These are phyloP conservation scores for Hypselothyrea guttata DNA, from an alignment of 2,888 invertebrate genomes.

Conservation along the genomic window DNA sequence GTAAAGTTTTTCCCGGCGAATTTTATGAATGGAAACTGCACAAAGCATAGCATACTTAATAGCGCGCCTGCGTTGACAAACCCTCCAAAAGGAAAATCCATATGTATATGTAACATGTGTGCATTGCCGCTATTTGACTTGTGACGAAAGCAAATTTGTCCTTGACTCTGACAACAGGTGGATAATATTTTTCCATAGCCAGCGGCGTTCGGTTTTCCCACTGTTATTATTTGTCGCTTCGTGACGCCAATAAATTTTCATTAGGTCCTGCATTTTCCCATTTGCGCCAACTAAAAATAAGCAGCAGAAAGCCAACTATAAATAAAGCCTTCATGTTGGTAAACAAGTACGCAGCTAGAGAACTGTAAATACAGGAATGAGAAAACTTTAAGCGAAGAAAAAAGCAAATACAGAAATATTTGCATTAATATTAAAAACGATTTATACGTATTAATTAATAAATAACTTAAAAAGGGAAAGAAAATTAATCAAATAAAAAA, in stretches of 20 bases:
- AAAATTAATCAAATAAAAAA: too few relatives aligned
- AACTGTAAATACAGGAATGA: too few relatives aligned
- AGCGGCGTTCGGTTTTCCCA: slow-evolving; percentile 10
- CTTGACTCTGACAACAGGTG: slow-evolving; percentile 73
- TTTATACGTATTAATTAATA: too few relatives aligned
- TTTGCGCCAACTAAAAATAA: slow-evolving; percentile 43
- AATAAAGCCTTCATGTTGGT: not conserved
- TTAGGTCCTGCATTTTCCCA: slow-evolving; percentile 31
- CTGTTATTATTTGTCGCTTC: not conserved
- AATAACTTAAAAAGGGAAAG: too few relatives aligned
- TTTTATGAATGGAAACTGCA: slow-evolving; percentile 70
- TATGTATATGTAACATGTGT: not conserved
- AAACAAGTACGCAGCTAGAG: too few relatives aligned
- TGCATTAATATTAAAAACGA: too few relatives aligned
- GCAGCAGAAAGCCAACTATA: not conserved
- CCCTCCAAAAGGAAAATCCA: not conserved
- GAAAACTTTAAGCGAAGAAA: too few relatives aligned
- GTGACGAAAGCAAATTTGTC: slow-evolving; percentile 73
- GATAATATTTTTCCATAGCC: slow-evolving; percentile 28
- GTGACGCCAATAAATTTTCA: slow-evolving; percentile 54
- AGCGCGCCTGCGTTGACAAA: slow-evolving; percentile 59
- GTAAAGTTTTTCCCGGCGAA: slow-evolving; percentile 63
- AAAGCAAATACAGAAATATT: too few relatives aligned
- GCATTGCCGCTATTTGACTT: slow-evolving; percentile 19
- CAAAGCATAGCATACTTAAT: slow-evolving; percentile 68